Evolutionary conservation across 2,888 invertebrate species (phyloP).

Genomic region (Dicranocentrus wangi): DNA sequence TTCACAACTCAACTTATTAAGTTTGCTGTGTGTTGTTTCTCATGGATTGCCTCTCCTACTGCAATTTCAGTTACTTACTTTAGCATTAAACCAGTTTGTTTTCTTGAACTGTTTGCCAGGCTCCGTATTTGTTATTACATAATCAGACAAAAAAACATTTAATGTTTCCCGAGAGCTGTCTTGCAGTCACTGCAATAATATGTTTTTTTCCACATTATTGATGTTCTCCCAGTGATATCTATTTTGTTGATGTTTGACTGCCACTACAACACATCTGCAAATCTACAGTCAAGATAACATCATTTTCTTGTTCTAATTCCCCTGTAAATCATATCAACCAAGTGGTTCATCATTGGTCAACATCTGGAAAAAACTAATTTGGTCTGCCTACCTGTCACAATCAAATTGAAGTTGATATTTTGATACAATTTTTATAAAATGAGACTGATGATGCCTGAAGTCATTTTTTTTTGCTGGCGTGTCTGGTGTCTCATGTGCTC

Average conservation of each 20-base stretch:
- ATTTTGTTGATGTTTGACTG: neutral
- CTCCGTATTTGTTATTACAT: conserved; percentile 27
- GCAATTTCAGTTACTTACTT: conserved; percentile 22
- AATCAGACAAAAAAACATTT: conserved; percentile 25
- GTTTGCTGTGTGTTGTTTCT: neutral
- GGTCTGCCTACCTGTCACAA: conserved; percentile 31
- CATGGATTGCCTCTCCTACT: neutral
- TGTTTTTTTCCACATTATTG: neutral
- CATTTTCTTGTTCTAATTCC: neutral
- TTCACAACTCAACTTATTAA: conserved; percentile 32
- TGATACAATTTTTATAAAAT: conserved; percentile 35
- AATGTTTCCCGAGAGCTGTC: conserved; percentile 2
- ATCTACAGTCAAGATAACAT: neutral
- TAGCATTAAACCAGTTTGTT: conserved; percentile 44
- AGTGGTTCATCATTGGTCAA: neutral
- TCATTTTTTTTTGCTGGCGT: conserved; percentile 11
- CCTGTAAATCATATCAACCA: neutral
- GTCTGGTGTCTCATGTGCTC: neutral
- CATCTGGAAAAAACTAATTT: conserved; percentile 19
- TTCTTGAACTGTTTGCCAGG: conserved; percentile 5
- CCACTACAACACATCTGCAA: neutral
- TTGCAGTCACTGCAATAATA: neutral
- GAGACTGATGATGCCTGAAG: neutral
- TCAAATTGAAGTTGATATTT: conserved; percentile 35
- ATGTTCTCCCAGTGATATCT: neutral